These are phyloP conservation scores for Bambusicola thoracicus DNA, from an alignment of 2,113 vertebrate species.

Conservation along the genomic window DNA sequence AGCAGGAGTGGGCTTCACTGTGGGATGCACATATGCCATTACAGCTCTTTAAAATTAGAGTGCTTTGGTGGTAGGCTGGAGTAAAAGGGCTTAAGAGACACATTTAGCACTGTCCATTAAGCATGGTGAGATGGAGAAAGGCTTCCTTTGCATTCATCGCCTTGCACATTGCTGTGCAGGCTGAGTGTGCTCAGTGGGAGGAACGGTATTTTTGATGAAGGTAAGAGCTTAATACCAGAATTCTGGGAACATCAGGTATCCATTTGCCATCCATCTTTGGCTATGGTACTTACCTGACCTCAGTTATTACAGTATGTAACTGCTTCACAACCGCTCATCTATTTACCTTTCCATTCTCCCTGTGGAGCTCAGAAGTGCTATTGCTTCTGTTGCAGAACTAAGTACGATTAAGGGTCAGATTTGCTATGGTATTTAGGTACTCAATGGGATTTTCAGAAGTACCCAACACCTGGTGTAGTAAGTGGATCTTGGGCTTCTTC, in stretches of 20 bases:
- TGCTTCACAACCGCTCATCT: neutral
- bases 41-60: neutral
- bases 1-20: neutral
- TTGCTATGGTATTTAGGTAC: conserved; percentile 50
- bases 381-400: conserved; percentile 53
- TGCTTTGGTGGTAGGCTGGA: neutral
- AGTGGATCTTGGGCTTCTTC: neutral
- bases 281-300: neutral
- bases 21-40: rapidly evolving
- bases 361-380: neutral
- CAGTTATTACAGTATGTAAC: neutral
- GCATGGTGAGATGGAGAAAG: neutral
- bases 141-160: neutral
- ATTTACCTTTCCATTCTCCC: conserved; percentile 29
- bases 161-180: neutral
- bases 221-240: neutral
- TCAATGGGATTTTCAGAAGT: conserved; percentile 50
- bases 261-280: neutral
- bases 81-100: neutral
- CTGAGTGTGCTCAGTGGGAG: neutral
- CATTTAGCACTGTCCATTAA: neutral
- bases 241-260: neutral
- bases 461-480: neutral
- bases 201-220: conserved; percentile 3
- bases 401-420: conserved; percentile 47